Percentiles rank a stretch among this genome's conserved stretches.
These are phyloP conservation scores for Platycnemis pennipes DNA, from an alignment of 2,888 invertebrate genomes.

Conservation along the genomic window DNA sequence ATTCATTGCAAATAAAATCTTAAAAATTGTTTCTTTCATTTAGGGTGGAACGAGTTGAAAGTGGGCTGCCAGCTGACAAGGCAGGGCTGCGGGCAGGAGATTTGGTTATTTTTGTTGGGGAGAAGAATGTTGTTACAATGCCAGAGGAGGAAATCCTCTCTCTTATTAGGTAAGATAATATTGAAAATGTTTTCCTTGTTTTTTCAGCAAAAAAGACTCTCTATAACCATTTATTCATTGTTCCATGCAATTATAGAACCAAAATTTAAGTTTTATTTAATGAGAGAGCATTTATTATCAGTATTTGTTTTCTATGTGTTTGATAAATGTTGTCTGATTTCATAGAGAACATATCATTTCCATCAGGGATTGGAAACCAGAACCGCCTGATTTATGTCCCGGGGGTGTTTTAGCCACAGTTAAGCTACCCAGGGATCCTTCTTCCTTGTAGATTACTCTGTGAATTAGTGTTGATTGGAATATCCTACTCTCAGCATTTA, in stretches of 20 bases:
- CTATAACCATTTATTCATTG: background rate
- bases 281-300: background rate
- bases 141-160: conserved; percentile 85
- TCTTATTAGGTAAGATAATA: conserved; percentile 82
- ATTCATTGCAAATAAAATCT: background rate
- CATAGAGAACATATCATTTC: too few relatives aligned
- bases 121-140: conserved; percentile 91
- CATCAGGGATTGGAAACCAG: too few relatives aligned
- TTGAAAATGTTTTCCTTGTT: background rate
- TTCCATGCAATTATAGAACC: too few relatives aligned
- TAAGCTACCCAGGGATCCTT: too few relatives aligned
- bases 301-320: too few relatives aligned
- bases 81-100: conserved; percentile 91
- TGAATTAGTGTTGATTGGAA: too few relatives aligned
- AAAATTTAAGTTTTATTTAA: background rate
- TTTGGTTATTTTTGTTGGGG: conserved; percentile 93
- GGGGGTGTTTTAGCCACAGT: too few relatives aligned
- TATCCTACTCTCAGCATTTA: too few relatives aligned
- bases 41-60: conserved; percentile 90
- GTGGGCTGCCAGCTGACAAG: conserved; percentile 90
- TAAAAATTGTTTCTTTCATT: conserved; percentile 23
- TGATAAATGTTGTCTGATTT: too few relatives aligned
- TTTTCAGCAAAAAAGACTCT: background rate
- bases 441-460: too few relatives aligned
- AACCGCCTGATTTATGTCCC: too few relatives aligned